A percentile compares a stretch with the other conserved stretches of the same genome.
These are phyloP conservation scores for Triops longicaudatus DNA, from an alignment of 1,140 invertebrate genomes.

Conservation along the genomic window DNA sequence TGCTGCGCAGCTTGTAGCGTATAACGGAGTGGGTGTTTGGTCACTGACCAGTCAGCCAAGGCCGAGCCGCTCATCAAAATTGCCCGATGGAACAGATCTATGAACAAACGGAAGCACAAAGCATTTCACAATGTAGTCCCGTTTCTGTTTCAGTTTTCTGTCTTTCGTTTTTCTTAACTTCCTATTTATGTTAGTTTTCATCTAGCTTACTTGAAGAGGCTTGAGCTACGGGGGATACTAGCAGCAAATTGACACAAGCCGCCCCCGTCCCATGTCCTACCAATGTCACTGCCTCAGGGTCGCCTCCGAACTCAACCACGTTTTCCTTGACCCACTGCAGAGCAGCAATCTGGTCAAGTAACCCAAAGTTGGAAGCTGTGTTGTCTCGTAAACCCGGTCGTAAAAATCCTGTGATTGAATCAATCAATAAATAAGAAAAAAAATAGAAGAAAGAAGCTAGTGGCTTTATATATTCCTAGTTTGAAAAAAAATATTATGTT, in stretches of 20 bases:
- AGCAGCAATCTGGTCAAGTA: slow-evolving; percentile 79
- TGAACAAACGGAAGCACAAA: not conserved
- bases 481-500: no score
- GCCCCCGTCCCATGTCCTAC: slow-evolving; percentile 91
- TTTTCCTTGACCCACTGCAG: slow-evolving; percentile 70
- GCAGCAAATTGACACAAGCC: slow-evolving; percentile 78
- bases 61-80: slow-evolving; percentile 92
- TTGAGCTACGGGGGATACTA: slow-evolving; percentile 65
- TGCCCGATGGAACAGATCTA: slow-evolving; percentile 80
- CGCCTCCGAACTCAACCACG: slow-evolving; percentile 44
- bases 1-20: slow-evolving; percentile 62
- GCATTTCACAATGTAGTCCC: no score
- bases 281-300: slow-evolving; percentile 59
- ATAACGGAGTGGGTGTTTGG: slow-evolving; percentile 64
- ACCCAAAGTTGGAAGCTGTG: slow-evolving; percentile 71
- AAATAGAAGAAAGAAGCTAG: not conserved
- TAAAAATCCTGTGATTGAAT: slow-evolving; percentile 57
- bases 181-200: not conserved
- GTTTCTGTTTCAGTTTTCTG: not conserved
- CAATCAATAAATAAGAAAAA: not conserved
- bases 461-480: no score
- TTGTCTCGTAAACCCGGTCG: slow-evolving; percentile 60
- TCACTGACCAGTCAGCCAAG: slow-evolving; percentile 78
- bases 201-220: slow-evolving; percentile 26
- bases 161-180: not conserved